These are phyloP conservation scores for Dasyprocta punctata DNA, from an alignment of 2,113 vertebrate species.

Conservation along the genomic window DNA sequence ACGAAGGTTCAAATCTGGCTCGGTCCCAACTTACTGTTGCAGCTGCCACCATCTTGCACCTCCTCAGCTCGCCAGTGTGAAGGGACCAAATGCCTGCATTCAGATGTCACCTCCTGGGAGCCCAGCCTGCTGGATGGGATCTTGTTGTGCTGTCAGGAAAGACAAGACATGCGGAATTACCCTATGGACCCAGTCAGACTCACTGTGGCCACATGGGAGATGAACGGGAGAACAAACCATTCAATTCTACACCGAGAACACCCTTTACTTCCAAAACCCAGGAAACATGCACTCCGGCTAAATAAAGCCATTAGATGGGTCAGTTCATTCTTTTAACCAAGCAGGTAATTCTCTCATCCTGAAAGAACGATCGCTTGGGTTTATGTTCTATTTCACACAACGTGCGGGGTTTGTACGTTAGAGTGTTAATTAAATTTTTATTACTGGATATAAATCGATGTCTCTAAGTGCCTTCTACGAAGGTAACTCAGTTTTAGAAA, in stretches of 20 bases:
- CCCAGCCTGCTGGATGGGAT: background rate
- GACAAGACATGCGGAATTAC: rapidly evolving
- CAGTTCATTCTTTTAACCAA: background rate
- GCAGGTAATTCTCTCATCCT: constrained; percentile 39
- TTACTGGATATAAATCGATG: constrained; percentile 52
- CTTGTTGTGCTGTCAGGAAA: background rate
- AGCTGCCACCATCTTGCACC: background rate
- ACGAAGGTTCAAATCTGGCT: background rate
- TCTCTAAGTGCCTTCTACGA: constrained; percentile 56
- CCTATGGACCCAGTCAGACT: background rate
- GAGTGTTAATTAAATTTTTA: constrained; percentile 74
- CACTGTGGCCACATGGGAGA: background rate
- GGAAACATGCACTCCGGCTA: background rate
- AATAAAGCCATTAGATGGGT: constrained; percentile 31
- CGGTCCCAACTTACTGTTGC: too few relatives aligned
- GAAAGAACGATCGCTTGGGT: constrained; percentile 9
- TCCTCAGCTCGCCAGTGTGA: background rate
- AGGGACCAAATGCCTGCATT: background rate
- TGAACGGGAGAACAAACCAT: background rate
- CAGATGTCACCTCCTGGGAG: background rate
- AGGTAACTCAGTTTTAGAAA: background rate
- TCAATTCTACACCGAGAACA: background rate
- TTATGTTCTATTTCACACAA: constrained; percentile 55
- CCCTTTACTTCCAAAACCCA: background rate
- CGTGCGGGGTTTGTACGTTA: constrained; percentile 2